phyloP scores from a whole-genome alignment of 2,797 vertebrate species.

The Sciurus carolinensis region DNA sequence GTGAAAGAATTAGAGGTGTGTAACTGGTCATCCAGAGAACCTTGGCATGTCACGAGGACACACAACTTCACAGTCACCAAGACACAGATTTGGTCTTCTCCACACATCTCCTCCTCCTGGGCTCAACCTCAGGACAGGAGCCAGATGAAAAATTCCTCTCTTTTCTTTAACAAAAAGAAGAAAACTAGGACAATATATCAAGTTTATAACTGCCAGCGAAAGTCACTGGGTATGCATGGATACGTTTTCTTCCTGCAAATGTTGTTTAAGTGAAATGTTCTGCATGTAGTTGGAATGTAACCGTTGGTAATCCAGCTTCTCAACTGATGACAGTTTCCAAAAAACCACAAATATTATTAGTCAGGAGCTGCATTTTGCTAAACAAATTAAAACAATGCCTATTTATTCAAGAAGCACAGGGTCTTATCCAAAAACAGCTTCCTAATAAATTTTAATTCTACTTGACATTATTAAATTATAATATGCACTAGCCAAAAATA shows the following conservation, averaged over 20 bases:
- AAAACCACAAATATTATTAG: slow-evolving; percentile 31
- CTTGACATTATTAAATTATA: slow-evolving; percentile 16
- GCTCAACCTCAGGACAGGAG: slow-evolving; percentile 64
- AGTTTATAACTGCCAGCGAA: slow-evolving; percentile 64
- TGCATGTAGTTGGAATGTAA: slow-evolving; percentile 6
- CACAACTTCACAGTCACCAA: not conserved
- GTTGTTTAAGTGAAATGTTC: slow-evolving; percentile 57
- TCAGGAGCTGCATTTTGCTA: not conserved
- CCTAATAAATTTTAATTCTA: not conserved
- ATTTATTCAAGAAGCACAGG: not conserved
- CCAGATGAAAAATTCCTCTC: slow-evolving; percentile 52
- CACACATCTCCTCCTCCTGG: not conserved
- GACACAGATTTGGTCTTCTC: not conserved
- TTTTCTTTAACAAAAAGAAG: slow-evolving; percentile 64
- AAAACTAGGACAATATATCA: slow-evolving; percentile 46
- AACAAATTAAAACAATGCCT: slow-evolving; percentile 60
- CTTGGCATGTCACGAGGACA: slow-evolving; percentile 29
- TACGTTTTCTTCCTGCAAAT: slow-evolving; percentile 53
- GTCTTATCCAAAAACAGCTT: slow-evolving; percentile 23
- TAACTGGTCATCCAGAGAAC: not conserved
- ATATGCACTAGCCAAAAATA: slow-evolving; percentile 27
- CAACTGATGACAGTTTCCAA: slow-evolving; percentile 23
- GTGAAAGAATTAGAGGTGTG: slow-evolving; percentile 6
- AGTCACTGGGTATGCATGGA: not conserved
- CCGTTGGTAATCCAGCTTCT: not conserved